Evolutionary conservation across 2,888 invertebrate genomes (phyloP).

Genomic region (Cataglyphis livida): DNA sequence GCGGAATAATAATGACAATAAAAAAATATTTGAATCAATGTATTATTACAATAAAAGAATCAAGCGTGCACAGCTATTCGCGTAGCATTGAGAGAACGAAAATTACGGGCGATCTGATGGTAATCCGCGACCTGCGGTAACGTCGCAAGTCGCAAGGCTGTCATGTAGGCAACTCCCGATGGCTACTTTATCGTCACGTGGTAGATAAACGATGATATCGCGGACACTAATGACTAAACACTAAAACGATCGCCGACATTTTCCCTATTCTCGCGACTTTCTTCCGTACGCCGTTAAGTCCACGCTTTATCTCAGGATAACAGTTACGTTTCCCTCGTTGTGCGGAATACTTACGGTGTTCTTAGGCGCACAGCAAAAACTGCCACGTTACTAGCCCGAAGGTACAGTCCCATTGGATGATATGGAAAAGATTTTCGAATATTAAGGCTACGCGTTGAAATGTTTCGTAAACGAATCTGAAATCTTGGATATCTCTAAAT

Average conservation of each 20-base stretch:
- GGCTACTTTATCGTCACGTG: conserved; percentile 24
- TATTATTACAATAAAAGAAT: background rate
- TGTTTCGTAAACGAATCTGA: background rate
- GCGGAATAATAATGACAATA: conserved; percentile 3
- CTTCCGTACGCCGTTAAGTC: conserved; percentile 48
- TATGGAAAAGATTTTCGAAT: background rate
- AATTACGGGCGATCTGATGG: conserved; percentile 66
- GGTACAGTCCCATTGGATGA: background rate
- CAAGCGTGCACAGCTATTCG: conserved; percentile 1
- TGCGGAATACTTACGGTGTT: conserved; percentile 13
- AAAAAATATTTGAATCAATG: background rate
- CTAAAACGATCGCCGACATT: conserved; percentile 24
- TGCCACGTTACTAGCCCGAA: background rate
- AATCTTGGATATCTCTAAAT: background rate
- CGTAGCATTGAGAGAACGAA: conserved; percentile 32
- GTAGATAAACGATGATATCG: conserved; percentile 58
- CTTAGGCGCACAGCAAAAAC: background rate
- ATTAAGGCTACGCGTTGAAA: background rate
- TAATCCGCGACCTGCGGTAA: conserved; percentile 65
- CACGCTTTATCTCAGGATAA: conserved; percentile 39
- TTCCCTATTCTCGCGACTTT: conserved; percentile 62
- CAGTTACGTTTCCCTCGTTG: conserved; percentile 23
- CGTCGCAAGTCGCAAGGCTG: conserved; percentile 17
- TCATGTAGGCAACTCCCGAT: conserved; percentile 3
- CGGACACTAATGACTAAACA: conserved; percentile 61